Evolutionary conservation across 2,797 vertebrate genomes (phyloP).

Genomic region (Aplochiton taeniatus): DNA sequence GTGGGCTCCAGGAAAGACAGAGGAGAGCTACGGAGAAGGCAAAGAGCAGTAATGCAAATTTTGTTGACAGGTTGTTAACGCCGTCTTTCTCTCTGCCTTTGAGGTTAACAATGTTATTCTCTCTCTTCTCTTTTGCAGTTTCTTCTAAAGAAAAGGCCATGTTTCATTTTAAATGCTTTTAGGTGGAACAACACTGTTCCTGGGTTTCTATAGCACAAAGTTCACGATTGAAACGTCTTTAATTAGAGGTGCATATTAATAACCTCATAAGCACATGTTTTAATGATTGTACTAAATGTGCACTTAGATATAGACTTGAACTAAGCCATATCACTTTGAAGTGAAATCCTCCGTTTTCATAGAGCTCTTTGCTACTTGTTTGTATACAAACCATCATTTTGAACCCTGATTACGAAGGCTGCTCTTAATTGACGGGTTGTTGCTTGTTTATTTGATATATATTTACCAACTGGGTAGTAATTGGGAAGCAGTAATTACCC

Average conservation of each 20-base stretch:
- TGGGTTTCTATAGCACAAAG: constrained; percentile 39
- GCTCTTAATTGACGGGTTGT: constrained; percentile 78
- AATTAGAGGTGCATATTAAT: constrained; percentile 60
- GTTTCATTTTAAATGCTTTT: constrained; percentile 35
- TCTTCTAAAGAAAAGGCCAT: constrained; percentile 32
- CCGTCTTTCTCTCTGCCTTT: constrained; percentile 59
- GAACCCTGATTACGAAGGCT: constrained; percentile 63
- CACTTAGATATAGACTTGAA: constrained; percentile 39
- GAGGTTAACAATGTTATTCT: constrained; percentile 61
- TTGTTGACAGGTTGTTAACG: constrained; percentile 75
- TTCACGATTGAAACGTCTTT: constrained; percentile 59
- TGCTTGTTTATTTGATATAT: constrained; percentile 82
- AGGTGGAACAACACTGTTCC: constrained; percentile 32
- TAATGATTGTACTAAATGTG: constrained; percentile 59
- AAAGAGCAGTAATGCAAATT: constrained; percentile 70
- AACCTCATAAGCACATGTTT: constrained; percentile 49
- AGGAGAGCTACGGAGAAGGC: constrained; percentile 58
- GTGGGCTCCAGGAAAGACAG: constrained; percentile 57
- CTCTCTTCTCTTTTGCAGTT: constrained; percentile 46
- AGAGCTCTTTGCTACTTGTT: constrained; percentile 31
- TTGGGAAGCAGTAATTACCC: constrained; percentile 76
- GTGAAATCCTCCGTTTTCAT: constrained; percentile 45
- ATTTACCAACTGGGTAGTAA: constrained; percentile 75
- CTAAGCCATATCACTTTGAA: constrained; percentile 66
- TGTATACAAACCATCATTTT: constrained; percentile 63